Conservation (phyloP, 2,113 vertebrate genomes). For the Lates calcarifer region DNA sequence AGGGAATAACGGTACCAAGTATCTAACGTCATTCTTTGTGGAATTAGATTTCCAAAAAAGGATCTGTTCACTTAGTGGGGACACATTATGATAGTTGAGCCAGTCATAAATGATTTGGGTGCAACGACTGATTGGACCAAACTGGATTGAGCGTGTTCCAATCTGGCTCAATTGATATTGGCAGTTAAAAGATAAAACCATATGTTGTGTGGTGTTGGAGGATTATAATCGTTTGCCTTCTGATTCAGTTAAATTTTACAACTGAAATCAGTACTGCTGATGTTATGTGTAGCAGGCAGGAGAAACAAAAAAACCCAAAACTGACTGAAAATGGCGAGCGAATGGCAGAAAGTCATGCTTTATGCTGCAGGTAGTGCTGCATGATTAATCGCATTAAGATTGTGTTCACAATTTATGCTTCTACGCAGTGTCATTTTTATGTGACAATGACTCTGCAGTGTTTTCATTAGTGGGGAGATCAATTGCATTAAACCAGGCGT, state of each 20-base stretch:
- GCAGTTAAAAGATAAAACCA: not conserved
- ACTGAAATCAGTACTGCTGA: not conserved
- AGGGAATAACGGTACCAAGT: not conserved
- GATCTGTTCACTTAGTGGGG: not conserved
- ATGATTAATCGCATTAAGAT: not conserved
- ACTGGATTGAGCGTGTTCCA: not conserved
- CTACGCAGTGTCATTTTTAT: not conserved
- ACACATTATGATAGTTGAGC: not conserved
- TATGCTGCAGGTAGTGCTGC: not conserved
- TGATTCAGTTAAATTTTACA: not conserved
- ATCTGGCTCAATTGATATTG: not conserved
- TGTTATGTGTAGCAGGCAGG: not conserved
- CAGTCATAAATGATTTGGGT: not conserved
- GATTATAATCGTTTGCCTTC: not conserved
- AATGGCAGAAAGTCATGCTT: not conserved
- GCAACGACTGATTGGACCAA: not conserved
- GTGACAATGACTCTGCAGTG: not conserved
- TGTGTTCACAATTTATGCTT: not conserved
- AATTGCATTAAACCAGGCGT: not conserved
- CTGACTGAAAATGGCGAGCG: not conserved
- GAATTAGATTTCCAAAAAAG: constrained; percentile 5
- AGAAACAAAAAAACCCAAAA: not conserved
- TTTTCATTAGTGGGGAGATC: not conserved
- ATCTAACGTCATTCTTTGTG: not conserved
- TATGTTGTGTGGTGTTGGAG: not conserved